These are phyloP conservation scores for Gracilinanus agilis DNA, from an alignment of 2,113 vertebrate genomes.

Conservation along the genomic window DNA sequence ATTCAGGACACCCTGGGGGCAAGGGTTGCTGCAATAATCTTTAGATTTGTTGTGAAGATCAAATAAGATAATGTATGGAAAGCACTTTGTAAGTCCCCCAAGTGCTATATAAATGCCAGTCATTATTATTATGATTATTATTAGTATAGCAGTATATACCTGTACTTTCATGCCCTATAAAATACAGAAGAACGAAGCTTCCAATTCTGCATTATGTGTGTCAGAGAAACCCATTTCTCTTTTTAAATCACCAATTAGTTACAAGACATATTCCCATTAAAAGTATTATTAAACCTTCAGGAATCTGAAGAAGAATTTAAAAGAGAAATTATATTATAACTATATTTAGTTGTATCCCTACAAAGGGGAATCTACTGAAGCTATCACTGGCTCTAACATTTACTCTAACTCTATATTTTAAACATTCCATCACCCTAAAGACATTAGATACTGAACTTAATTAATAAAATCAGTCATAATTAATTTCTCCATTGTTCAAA, in stretches of 20 bases:
- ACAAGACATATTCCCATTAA: not conserved
- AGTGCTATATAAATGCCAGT: not conserved
- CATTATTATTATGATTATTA: not conserved
- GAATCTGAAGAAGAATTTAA: not conserved
- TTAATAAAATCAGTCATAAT: slow-evolving; percentile 87
- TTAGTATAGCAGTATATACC: not conserved
- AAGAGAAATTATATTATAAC: slow-evolving; percentile 44
- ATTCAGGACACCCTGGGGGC: not conserved
- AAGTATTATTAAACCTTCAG: not conserved
- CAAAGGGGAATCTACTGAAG: slow-evolving; percentile 52
- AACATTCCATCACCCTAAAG: slow-evolving; percentile 80
- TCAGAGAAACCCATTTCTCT: not conserved
- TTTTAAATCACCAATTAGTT: not conserved
- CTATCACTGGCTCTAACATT: slow-evolving; percentile 72
- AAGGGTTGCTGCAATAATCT: not conserved
- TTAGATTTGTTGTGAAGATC: not conserved
- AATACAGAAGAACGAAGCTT: not conserved
- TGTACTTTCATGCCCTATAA: not conserved
- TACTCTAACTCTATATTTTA: slow-evolving; percentile 78
- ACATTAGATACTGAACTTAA: slow-evolving; percentile 83
- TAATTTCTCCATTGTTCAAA: slow-evolving; percentile 79
- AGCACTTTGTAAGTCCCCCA: not conserved
- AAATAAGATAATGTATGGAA: not conserved
- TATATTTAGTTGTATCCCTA: slow-evolving; percentile 18
- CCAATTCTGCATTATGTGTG: not conserved